Conservation (phyloP, 2,888 invertebrate genomes). For the Eurytoma adleriae region DNA sequence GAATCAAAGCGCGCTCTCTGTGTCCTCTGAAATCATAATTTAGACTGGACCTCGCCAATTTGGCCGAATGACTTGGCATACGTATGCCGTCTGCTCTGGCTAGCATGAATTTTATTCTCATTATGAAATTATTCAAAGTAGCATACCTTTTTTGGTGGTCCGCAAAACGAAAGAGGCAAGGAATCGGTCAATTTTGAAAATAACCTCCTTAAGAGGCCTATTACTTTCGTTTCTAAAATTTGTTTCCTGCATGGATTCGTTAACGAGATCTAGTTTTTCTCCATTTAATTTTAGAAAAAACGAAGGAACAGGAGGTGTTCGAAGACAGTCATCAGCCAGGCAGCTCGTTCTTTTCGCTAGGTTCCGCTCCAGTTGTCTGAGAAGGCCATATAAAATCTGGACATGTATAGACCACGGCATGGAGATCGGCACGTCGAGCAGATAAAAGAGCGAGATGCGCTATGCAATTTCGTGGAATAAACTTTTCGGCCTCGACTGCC, state of each 20-base stretch:
- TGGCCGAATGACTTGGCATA: conserved; percentile 33
- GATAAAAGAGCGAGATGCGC: conserved; percentile 27
- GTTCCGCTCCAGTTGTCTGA: conserved; percentile 5
- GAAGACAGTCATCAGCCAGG: conserved; percentile 29
- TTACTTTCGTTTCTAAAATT: conserved; percentile 26
- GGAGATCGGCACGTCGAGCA: conserved; percentile 26
- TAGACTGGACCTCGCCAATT: conserved; percentile 35
- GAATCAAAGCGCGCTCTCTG: conserved; percentile 9
- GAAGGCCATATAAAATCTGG: not conserved
- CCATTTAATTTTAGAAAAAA: not conserved
- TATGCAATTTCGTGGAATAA: conserved; percentile 52
- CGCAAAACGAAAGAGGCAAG: not conserved
- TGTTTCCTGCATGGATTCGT: not conserved
- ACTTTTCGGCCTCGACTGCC: conserved; percentile 43
- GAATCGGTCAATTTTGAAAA: conserved; percentile 9
- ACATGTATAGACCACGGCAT: not conserved
- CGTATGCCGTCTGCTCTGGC: not conserved
- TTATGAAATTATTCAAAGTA: conserved; percentile 51
- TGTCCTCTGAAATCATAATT: not conserved
- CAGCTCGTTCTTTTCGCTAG: conserved; percentile 14
- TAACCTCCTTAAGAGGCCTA: conserved; percentile 43
- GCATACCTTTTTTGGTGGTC: not conserved
- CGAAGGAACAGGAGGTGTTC: not conserved
- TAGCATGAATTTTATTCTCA: conserved; percentile 35
- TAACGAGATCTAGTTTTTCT: conserved; percentile 47